Evolutionary conservation across 2,797 vertebrate species (phyloP).

Genomic region (Lerista edwardsae): DNA sequence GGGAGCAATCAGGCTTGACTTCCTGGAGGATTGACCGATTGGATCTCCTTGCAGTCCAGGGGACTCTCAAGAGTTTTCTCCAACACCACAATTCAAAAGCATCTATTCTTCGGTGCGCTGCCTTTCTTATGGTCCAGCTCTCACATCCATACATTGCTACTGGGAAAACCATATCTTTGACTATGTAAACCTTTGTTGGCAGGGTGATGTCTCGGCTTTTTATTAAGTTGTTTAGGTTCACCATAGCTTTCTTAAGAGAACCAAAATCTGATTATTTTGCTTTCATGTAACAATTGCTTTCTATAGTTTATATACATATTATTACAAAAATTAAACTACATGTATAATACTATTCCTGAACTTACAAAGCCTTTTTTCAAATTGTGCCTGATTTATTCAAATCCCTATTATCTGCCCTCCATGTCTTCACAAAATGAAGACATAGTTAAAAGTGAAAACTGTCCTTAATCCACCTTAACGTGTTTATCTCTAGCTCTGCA

Average conservation of each 20-base stretch:
- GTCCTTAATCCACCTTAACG: conserved; percentile 31
- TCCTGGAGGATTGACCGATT: too few species aligned
- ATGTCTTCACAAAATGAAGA: neutral
- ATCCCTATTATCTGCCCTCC: neutral
- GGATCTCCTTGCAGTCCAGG: too few species aligned
- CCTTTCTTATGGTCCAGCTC: too few species aligned
- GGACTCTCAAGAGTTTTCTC: too few species aligned
- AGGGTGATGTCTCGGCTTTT: too few species aligned
- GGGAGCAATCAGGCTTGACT: too few species aligned
- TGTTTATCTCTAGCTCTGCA: neutral
- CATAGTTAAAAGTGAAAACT: neutral
- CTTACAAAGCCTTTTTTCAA: conserved; percentile 4
- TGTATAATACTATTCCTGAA: neutral
- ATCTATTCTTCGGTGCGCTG: too few species aligned
- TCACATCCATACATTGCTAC: too few species aligned
- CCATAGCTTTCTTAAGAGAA: neutral
- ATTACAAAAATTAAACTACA: neutral
- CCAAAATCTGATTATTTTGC: neutral
- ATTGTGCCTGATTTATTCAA: neutral
- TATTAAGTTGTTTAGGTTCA: too few species aligned
- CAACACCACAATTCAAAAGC: too few species aligned
- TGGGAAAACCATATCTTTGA: too few species aligned
- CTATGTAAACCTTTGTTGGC: too few species aligned
- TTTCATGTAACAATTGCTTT: neutral
- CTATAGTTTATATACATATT: neutral